phyloP scores from a whole-genome alignment of 1,140 invertebrate species.

The Brevipalpus yothersi region DNA sequence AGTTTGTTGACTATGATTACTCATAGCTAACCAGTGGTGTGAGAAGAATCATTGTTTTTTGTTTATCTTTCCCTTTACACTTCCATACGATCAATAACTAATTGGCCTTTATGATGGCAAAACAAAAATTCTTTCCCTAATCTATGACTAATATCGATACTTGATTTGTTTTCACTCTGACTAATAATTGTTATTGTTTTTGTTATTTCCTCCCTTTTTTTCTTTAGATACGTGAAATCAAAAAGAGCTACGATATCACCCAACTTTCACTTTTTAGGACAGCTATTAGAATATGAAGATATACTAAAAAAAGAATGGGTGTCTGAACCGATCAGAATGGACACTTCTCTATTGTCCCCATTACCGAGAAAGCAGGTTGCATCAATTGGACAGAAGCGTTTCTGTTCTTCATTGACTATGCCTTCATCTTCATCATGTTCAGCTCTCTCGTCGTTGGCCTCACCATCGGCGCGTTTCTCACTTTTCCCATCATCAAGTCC shows the following conservation, averaged over 20 bases:
- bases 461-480: neutral
- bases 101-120: neutral
- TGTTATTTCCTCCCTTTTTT: neutral
- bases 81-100: too few species aligned
- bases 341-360: neutral
- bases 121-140: neutral
- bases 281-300: constrained; percentile 30
- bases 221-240: constrained; percentile 23
- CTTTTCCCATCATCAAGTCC: neutral
- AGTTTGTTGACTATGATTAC: too few species aligned
- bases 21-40: too few species aligned
- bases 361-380: neutral
- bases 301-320: constrained; percentile 15
- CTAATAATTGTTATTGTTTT: neutral
- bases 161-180: neutral
- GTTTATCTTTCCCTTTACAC: too few species aligned
- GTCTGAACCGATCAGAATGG: constrained; percentile 5
- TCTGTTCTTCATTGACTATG: neutral
- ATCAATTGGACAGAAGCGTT: neutral
- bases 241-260: constrained; percentile 25
- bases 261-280: constrained; percentile 36
- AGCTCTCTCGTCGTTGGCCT: neutral
- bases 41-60: too few species aligned
- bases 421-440: neutral
- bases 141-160: neutral